phyloP scores from a whole-genome alignment of 2,797 vertebrate species.

The Halcyon chelicuti region DNA sequence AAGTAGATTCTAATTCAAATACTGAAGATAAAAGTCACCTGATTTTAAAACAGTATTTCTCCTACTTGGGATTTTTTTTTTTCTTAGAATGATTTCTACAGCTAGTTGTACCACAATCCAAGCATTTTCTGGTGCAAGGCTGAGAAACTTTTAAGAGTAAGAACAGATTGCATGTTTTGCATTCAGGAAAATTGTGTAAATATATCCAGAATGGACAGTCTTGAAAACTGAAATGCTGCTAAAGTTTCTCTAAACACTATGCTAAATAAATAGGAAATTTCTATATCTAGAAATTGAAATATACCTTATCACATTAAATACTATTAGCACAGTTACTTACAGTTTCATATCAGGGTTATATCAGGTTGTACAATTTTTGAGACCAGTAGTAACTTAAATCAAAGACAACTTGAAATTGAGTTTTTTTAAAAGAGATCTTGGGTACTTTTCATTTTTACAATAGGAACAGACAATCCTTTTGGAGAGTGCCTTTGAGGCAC shows the following conservation, averaged over 20 bases:
- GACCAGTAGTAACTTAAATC: not conserved
- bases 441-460: fast-evolving
- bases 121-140: not conserved
- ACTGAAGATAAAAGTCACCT: not conserved
- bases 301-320: not conserved
- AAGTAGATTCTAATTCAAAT: not conserved
- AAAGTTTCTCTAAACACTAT: not conserved
- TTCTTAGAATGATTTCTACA: not conserved
- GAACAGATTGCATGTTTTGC: not conserved
- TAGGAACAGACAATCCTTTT: not conserved
- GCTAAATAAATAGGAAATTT: not conserved
- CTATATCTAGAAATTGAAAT: not conserved
- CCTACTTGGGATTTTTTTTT: not conserved
- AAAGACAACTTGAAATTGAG: not conserved
- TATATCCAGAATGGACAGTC: not conserved
- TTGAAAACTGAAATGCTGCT: not conserved
- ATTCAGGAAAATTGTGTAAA: not conserved
- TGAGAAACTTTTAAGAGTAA: not conserved
- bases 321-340: not conserved
- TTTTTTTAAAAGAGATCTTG: not conserved
- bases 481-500: not conserved
- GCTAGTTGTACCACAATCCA: not conserved
- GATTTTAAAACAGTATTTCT: not conserved
- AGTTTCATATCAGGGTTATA: not conserved
- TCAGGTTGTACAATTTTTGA: not conserved